phyloP scores from a whole-genome alignment of 1,140 invertebrate genomes.

The Octopus bimaculoides region DNA sequence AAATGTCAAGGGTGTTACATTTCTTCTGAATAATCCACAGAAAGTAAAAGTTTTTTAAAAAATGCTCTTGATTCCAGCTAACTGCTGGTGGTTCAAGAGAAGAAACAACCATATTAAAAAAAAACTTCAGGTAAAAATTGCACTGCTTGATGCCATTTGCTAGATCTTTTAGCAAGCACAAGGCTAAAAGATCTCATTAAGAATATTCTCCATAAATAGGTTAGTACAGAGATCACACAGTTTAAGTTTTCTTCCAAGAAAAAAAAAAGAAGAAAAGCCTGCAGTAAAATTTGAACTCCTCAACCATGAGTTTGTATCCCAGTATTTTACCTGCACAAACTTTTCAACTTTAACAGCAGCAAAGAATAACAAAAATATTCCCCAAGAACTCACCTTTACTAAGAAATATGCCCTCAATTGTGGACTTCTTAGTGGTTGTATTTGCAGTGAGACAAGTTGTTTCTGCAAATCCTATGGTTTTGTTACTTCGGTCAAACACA shows the following conservation, averaged over 20 bases:
- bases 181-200: background rate
- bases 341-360: background rate
- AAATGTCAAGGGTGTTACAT: too few relatives aligned
- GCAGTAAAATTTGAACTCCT: background rate
- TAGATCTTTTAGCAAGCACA: too few relatives aligned
- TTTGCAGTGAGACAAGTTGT: constrained; percentile 38
- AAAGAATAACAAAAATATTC: background rate
- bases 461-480: constrained; percentile 45
- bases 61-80: too few relatives aligned
- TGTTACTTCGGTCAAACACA: constrained; percentile 49
- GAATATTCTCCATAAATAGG: background rate
- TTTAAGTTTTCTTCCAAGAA: background rate
- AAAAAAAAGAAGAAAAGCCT: background rate
- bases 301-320: background rate
- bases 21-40: too few relatives aligned
- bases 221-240: background rate
- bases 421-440: constrained; percentile 19
- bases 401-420: constrained; percentile 25
- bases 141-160: too few relatives aligned
- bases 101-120: too few relatives aligned
- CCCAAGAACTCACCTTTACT: constrained; percentile 27
- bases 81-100: too few relatives aligned
- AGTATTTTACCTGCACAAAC: background rate
- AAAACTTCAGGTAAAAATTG: too few relatives aligned
- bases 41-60: too few relatives aligned